phyloP scores from a whole-genome alignment of 2,113 vertebrate genomes.

The Pungitius pungitius region DNA sequence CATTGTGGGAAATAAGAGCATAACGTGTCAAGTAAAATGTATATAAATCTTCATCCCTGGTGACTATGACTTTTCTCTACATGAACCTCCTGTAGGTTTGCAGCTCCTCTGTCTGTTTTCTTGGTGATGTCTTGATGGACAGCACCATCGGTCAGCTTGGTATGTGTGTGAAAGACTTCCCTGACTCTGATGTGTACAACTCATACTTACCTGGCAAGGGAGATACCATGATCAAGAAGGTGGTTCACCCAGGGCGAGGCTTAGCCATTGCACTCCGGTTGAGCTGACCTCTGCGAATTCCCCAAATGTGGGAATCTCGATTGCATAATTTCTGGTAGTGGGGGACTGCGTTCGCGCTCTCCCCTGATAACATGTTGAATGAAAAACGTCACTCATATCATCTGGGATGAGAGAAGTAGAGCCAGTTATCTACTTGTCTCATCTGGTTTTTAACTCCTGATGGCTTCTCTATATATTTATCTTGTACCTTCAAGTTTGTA shows the following conservation, averaged over 20 bases:
- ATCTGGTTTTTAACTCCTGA: too few species aligned
- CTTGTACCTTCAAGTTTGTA: too few species aligned
- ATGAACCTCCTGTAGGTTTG: background rate
- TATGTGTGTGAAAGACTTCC: background rate
- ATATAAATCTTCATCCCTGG: background rate
- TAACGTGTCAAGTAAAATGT: background rate
- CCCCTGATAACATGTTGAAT: too few species aligned
- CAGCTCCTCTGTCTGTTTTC: accelerated
- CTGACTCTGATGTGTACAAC: background rate
- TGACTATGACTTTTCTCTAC: background rate
- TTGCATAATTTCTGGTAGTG: constrained; percentile 43
- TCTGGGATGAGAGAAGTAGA: too few species aligned
- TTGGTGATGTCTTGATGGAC: background rate
- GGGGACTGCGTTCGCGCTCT: too few species aligned
- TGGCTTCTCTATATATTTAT: too few species aligned
- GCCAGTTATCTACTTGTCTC: too few species aligned
- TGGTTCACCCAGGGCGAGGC: background rate
- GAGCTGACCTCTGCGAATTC: too few species aligned
- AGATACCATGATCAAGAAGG: constrained; percentile 1
- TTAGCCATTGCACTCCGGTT: too few species aligned
- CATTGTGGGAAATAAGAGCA: background rate
- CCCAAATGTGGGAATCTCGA: constrained; percentile 9
- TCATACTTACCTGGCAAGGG: constrained; percentile 3
- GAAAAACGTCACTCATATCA: too few species aligned
- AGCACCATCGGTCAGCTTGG: background rate